Evolutionary conservation across 1,140 invertebrate species (phyloP).

Genomic region (Camponotus pennsylvanicus): DNA sequence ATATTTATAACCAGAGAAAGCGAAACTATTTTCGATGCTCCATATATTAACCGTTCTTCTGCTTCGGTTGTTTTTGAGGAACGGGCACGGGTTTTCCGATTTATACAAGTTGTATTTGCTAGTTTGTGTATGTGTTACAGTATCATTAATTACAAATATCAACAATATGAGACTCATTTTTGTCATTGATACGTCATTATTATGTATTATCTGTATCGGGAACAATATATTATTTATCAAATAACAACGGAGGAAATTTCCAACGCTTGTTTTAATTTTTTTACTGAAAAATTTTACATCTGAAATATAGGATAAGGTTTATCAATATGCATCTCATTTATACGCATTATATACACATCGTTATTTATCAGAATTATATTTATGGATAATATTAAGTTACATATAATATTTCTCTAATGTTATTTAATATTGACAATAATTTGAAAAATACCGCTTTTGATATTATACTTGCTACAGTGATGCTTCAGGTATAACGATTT

Average conservation of each 20-base stretch:
- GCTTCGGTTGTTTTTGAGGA: slow-evolving; percentile 13
- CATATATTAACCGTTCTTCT: slow-evolving; percentile 33
- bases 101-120: background rate
- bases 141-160: background rate
- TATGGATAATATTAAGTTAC: background rate
- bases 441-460: background rate
- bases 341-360: too few species aligned
- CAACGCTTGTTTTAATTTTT: background rate
- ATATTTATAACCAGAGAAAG: slow-evolving; percentile 38
- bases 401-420: background rate
- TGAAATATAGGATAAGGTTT: background rate
- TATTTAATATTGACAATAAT: background rate
- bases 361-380: background rate
- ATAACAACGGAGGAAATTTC: background rate
- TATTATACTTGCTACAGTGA: background rate
- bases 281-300: background rate
- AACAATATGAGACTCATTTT: background rate
- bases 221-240: background rate
- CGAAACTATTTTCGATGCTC: slow-evolving; percentile 38
- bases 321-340: too few species aligned
- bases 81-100: background rate
- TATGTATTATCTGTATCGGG: background rate
- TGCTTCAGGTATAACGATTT: background rate
- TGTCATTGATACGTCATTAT: background rate
- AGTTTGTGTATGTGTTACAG: background rate